Percentiles rank a stretch among this genome's conserved stretches.
Conservation (phyloP, 2,113 vertebrate genomes). For the Casuarius casuarius region DNA sequence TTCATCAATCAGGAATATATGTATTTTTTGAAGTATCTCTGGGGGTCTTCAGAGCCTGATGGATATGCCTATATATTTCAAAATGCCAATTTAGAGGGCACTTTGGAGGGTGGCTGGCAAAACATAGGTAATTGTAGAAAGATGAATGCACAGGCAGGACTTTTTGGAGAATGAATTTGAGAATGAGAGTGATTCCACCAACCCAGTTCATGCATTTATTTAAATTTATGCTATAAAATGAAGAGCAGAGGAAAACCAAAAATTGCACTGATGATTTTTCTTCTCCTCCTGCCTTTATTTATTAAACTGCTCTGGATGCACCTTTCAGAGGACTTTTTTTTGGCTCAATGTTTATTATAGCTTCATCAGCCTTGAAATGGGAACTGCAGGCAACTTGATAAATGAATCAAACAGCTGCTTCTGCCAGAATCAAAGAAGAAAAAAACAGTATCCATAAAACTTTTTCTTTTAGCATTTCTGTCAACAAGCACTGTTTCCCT, state of each 20-base stretch:
- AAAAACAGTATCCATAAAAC: not conserved
- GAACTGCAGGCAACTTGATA: conserved; percentile 43
- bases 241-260: not conserved
- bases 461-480: conserved; percentile 23
- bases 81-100: not conserved
- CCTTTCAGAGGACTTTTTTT: not conserved
- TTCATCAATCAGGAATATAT: not conserved
- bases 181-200: not conserved
- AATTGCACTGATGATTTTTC: not conserved
- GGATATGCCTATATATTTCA: not conserved
- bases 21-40: not conserved
- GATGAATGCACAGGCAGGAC: not conserved
- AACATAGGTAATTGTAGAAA: not conserved
- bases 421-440: not conserved
- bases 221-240: conserved; percentile 20
- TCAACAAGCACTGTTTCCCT: not conserved
- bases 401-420: conserved; percentile 31
- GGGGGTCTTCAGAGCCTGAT: not conserved
- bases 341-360: not conserved
- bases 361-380: conserved; percentile 43
- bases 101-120: not conserved
- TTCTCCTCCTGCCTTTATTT: conserved; percentile 4
- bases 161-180: not conserved
- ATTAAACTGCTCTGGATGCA: not conserved
- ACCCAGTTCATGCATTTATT: conserved; percentile 5